A percentile compares a stretch with the other conserved stretches of the same genome.
phyloP scores from a whole-genome alignment of 2,113 vertebrate genomes.

The Rhea americana region DNA sequence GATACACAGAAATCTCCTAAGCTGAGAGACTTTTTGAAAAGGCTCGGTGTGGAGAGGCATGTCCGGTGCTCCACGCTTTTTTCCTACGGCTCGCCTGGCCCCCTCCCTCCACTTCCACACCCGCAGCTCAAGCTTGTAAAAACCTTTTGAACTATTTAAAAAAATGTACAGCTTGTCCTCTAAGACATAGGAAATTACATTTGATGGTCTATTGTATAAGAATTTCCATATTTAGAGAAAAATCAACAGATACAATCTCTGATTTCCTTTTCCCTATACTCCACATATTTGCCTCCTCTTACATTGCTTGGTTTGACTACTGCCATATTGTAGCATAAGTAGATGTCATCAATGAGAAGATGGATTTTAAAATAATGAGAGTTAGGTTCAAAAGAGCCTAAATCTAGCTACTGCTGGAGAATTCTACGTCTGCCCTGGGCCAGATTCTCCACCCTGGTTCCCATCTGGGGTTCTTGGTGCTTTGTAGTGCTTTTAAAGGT shows the following conservation, averaged over 20 bases:
- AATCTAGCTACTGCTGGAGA: neutral
- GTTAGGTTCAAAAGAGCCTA: neutral
- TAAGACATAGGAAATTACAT: slow-evolving; percentile 65
- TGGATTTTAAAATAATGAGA: neutral
- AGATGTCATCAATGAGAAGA: neutral
- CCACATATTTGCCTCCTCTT: slow-evolving; percentile 25
- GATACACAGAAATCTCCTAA: neutral
- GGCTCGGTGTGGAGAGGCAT: neutral
- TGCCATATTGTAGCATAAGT: neutral
- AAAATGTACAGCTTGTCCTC: slow-evolving; percentile 63
- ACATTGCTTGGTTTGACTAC: slow-evolving; percentile 6
- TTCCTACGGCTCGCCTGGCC: slow-evolving; percentile 1
- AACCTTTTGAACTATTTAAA: slow-evolving; percentile 69
- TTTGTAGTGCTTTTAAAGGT: neutral
- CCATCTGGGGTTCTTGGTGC: neutral
- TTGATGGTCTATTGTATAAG: slow-evolving; percentile 68
- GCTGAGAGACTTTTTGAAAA: neutral
- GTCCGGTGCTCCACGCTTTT: slow-evolving; percentile 33
- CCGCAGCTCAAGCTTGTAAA: slow-evolving; percentile 29
- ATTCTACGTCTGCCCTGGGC: neutral
- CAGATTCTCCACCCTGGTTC: neutral
- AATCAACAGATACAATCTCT: slow-evolving; percentile 67
- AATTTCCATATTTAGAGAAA: slow-evolving; percentile 71
- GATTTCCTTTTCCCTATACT: slow-evolving; percentile 63
- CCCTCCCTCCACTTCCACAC: slow-evolving; percentile 59